Base-by-base conservation (phyloP, 1,140 invertebrate species). In the Meteorus sp. region DNA sequence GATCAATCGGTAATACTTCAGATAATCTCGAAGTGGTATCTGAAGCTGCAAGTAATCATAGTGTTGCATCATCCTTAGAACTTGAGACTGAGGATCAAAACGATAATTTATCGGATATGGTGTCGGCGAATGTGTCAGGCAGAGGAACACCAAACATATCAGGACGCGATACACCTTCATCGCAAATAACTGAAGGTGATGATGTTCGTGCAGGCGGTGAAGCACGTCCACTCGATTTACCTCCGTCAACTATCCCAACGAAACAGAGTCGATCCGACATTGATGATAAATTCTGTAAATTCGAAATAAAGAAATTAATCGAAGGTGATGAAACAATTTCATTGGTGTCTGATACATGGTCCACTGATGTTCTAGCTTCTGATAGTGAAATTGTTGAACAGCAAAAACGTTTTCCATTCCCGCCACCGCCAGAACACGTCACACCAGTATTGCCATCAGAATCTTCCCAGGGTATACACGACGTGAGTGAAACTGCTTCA, bases 251-350 rank as follows among this genome's bases (percentile, higher is more conserved):
- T 19, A 86, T 84, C 25, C 76, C 86, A 1, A 81, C 85, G n/a
- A 93, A 94, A 67, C 89, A 92, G 74, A 88, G 87, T 20, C 83
- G 90, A 5, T 92, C 90, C 57, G 96, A 98, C 72, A 95, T 99
- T 55, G 95, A 98, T 67, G 97, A 99, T 61, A 96, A 98, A 77
- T 99, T 99, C 85, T 97, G 96, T 69, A 97, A 97, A 80, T 99
- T 99, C 80, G 95, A 97, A 72, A 94, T 98, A 27, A 94, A 92
- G 76, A 92, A 92, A 70, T 78, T 93, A 27, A 83, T 90, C 53
- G 90, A 92, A 82, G 90, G 82, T 45, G 95, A 97, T 75, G 95
- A 98, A 80, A 95, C 94, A 1, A 88, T 95, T 64, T 97, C 94
- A 15, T 88, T 97, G 67, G 94, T 97, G 43, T 96, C 94, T 60